Percentiles rank a stretch among this genome's conserved stretches.
Conservation (phyloP, 2,113 vertebrate genomes). For the Limanda limanda region DNA sequence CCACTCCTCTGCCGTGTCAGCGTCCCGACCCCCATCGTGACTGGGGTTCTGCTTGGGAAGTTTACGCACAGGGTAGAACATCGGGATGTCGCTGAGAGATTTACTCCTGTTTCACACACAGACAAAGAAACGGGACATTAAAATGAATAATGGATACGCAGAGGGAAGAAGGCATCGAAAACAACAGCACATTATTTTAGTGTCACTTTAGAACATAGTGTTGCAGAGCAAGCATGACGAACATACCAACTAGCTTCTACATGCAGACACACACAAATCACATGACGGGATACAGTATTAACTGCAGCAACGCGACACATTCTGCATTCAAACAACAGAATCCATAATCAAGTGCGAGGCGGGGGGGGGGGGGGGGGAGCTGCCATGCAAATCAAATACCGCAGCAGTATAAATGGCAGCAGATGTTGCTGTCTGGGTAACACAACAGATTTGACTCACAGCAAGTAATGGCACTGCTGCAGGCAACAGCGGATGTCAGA, state of each 20-base stretch:
- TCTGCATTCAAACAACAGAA: conserved; percentile 54
- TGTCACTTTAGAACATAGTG: conserved; percentile 1
- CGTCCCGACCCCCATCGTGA: conserved; percentile 24
- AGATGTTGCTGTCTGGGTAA: conserved; percentile 57
- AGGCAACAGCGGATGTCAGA: conserved; percentile 47
- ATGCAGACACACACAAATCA: not conserved
- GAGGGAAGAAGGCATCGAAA: not conserved
- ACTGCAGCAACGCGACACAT: conserved; percentile 36
- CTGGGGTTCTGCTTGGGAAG: conserved; percentile 27
- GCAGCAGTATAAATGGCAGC: conserved; percentile 40
- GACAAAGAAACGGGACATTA: conserved; percentile 16
- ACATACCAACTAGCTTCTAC: not conserved
- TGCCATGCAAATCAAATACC: conserved; percentile 45
- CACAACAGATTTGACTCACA: conserved; percentile 49
- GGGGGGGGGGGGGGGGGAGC: not conserved
- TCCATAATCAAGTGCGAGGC: conserved; percentile 45
- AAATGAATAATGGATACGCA: conserved; percentile 13
- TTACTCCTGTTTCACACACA: conserved; percentile 87
- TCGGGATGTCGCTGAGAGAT: conserved; percentile 90
- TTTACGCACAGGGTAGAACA: conserved; percentile 77
- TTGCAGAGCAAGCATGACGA: conserved; percentile 15
- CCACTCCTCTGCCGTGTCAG: conserved; percentile 12
- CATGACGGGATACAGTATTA: not conserved
- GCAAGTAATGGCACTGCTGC: conserved; percentile 49
- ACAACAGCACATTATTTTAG: conserved; percentile 8